Conservation (phyloP, 1,140 invertebrate species). For the Drepana arcuata region DNA sequence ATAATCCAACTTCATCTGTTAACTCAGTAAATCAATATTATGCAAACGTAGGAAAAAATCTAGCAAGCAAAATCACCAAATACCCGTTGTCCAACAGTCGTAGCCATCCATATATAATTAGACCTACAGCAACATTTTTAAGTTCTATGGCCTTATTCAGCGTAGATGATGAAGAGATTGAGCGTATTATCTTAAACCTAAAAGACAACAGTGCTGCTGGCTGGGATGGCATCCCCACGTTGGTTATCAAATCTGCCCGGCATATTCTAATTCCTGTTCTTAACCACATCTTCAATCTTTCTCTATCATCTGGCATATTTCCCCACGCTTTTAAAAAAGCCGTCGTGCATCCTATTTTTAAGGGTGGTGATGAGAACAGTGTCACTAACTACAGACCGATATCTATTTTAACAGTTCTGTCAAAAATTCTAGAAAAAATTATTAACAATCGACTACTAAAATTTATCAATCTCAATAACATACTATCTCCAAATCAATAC, state of each 20-base stretch:
- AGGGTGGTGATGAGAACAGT: background rate
- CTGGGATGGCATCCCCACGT: slow-evolving; percentile 7
- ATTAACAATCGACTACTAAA: slow-evolving; percentile 2
- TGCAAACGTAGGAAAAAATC: slow-evolving; percentile 1
- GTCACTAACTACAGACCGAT: slow-evolving; percentile 9
- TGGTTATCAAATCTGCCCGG: background rate
- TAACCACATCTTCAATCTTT: background rate
- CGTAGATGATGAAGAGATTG: slow-evolving; percentile 1
- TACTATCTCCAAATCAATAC: background rate
- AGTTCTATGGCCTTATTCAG: background rate
- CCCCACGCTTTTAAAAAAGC: slow-evolving; percentile 1
- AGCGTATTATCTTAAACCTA: background rate
- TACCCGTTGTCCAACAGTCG: background rate
- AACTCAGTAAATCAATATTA: slow-evolving; percentile 6
- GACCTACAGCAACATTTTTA: no score
- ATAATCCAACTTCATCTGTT: slow-evolving; percentile 2
- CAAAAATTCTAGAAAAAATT: slow-evolving; percentile 10
- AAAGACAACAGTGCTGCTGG: slow-evolving; percentile 3
- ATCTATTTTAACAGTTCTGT: slow-evolving; percentile 6
- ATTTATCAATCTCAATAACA: background rate
- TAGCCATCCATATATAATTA: background rate
- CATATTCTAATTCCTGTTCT: no score
- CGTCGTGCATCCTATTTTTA: background rate
- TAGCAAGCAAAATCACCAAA: background rate
- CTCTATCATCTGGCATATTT: background rate